Base-by-base conservation (phyloP, 2,888 invertebrate species). In the Drosophila mayaguana region DNA sequence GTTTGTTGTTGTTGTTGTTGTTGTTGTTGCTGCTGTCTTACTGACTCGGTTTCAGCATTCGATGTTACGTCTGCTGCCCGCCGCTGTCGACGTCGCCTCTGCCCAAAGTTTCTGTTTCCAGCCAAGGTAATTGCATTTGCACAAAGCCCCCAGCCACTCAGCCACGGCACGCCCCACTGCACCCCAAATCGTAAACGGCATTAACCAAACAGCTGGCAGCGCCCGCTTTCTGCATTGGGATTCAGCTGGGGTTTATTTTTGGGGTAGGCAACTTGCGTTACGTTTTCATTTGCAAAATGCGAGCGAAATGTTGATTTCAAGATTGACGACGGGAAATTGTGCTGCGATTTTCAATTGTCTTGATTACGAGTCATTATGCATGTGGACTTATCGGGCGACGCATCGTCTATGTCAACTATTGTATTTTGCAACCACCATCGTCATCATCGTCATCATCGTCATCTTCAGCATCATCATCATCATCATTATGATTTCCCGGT, bases 81-180 rank as follows among this genome's bases (percentile, higher is more conserved):
- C 57, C 66, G 67, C 68, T 40, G 69, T 45, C 12, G 43, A 11
- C 34, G 43, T 28, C 28, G 43, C 45, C 32, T 38, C 45, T 46
- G 57, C 54, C 32, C 42, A 9, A 18, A 40, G 53, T 38, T 25
- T 36, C 53, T 11, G 53, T 28, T 54, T 54, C 25, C 71, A 74
- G 71, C 83, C 82, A 85, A 84, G 88, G 83, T 80, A 84, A 84
- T 87, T 84, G 88, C 88, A 87, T 80, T 80, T 74, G 81, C 78
- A 78, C 68, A 76, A 72, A 72, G 69, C 78, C 78, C 53, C 74
- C 51, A 67, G 60, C 77, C 54, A 69, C 46, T 18, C 74, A 56
- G n/a, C 68, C 53, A 55, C 56, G 75, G 55, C 53, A 67, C 78
- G 79, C 72, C 78, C 78, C 79, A 75, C 75, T 77, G 77, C 77